Percentiles rank a stretch among this genome's conserved stretches.
phyloP scores from a whole-genome alignment of 2,797 vertebrate genomes.

The Acomys russatus region DNA sequence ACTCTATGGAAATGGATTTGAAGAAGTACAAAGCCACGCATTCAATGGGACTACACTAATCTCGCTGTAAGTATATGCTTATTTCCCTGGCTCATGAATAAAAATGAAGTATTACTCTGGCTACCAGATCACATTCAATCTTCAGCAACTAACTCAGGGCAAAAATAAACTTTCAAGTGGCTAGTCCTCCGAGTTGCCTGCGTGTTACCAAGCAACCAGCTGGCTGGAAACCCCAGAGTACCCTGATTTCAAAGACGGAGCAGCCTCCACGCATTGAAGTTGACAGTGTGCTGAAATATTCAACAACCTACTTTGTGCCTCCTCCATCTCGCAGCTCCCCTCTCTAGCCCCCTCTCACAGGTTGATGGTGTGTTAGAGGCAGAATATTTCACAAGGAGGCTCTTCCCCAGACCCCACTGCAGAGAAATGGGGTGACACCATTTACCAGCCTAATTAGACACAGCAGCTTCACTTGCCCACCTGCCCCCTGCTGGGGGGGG shows the following conservation, averaged over 20 bases:
- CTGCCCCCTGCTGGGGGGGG: neutral
- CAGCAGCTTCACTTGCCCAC: neutral
- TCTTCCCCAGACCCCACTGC: slow-evolving; percentile 31
- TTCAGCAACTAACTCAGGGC: slow-evolving; percentile 77
- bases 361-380: slow-evolving; percentile 28
- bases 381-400: slow-evolving; percentile 58
- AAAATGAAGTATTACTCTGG: slow-evolving; percentile 78
- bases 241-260: slow-evolving; percentile 80
- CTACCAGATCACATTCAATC: slow-evolving; percentile 80
- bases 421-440: neutral
- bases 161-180: slow-evolving; percentile 85
- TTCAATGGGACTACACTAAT: slow-evolving; percentile 95
- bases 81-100: slow-evolving; percentile 80
- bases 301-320: slow-evolving; percentile 69
- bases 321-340: slow-evolving; percentile 8
- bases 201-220: slow-evolving; percentile 83
- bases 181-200: slow-evolving; percentile 70
- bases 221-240: slow-evolving; percentile 79
- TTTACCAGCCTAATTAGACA: slow-evolving; percentile 19
- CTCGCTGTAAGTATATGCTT: slow-evolving; percentile 91
- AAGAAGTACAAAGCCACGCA: slow-evolving; percentile 93
- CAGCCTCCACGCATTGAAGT: slow-evolving; percentile 70
- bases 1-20: slow-evolving; percentile 94
- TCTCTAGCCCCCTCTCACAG: neutral
- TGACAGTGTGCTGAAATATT: slow-evolving; percentile 83